These are phyloP conservation scores for Limnodromus scolopaceus DNA, from an alignment of 2,797 vertebrate genomes.

Conservation along the genomic window DNA sequence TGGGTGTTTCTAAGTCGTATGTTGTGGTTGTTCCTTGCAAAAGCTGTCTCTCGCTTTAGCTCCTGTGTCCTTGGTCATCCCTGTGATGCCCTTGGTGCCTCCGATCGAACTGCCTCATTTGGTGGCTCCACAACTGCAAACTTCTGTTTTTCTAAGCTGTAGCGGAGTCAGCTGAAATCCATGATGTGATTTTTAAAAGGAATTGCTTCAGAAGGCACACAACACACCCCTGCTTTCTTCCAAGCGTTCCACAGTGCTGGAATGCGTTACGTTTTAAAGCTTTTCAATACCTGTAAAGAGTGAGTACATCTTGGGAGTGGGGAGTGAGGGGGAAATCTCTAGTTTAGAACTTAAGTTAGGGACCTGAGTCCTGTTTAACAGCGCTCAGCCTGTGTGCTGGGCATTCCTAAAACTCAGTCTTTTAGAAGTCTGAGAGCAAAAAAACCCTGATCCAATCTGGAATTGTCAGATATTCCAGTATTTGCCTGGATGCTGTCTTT, in stretches of 20 bases:
- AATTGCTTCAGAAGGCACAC: not conserved
- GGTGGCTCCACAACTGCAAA: constrained; percentile 34
- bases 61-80: not conserved
- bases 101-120: constrained; percentile 25
- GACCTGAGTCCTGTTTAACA: not conserved
- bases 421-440: not conserved
- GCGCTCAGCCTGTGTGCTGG: not conserved
- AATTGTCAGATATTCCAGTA: not conserved
- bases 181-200: not conserved
- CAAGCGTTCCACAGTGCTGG: not conserved
- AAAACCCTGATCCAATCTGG: not conserved
- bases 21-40: not conserved
- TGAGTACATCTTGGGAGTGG: not conserved
- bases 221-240: not conserved
- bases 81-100: constrained; percentile 3
- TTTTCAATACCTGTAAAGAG: not conserved
- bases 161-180: constrained; percentile 51
- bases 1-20: not conserved
- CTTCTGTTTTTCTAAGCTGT: constrained; percentile 33
- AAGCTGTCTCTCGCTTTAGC: not conserved
- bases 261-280: not conserved
- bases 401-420: not conserved
- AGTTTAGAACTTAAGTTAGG: not conserved
- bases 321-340: not conserved
- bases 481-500: not conserved